Evolutionary conservation across 2,797 vertebrate genomes (phyloP), one percentile per base, ranked within the genome.

Genomic region (Philypnodon macrostomus): DNA sequence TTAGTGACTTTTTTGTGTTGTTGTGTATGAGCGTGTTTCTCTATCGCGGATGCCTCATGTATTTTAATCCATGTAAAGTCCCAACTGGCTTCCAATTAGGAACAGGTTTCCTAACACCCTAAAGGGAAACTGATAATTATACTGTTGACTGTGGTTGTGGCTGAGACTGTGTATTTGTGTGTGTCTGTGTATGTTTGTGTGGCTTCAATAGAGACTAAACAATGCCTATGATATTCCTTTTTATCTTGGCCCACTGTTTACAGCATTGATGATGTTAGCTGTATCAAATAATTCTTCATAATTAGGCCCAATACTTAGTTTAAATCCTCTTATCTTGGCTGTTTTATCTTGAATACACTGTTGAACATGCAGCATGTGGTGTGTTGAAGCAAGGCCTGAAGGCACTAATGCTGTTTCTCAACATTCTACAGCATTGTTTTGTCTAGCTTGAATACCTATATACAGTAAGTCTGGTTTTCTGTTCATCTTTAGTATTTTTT

Each of bases 61-160:
- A 88, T 89, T 90, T 90, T 85, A 88, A 89, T 90, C 74, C 78
- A 74, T 83, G 84, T 77, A 77, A 86, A 83, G 68, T 88, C 87
- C 88, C 89, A 59, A 84, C 77, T 86, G 87, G 83, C 77, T 85
- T 87, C 84, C 89, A 90, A 90, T 91, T 91, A 90, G 85, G 87
- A 87, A 85, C 83, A 86, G 81, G 83, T 87, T 88, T 88, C 79
- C 72, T 70, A 61, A 64, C 49, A 54, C 81, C 90, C 86, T 77
- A 65, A 85, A 84, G 87, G 87, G 76, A 74, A 86, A 77, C 70
- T 75, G 84, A 81, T 90, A 89, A 91, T 90, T 90, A 89, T 87
- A 85, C 82, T 82, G 84, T 88, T 88, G 81, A 81, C 81, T 86
- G 65, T 83, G 84, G 81, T 77, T 79, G 79, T 79, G 76, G 75